Evolutionary conservation across 2,888 invertebrate genomes (phyloP), one percentile per base, ranked within the genome.

Genomic region (Sarcophaga subvicina): DNA sequence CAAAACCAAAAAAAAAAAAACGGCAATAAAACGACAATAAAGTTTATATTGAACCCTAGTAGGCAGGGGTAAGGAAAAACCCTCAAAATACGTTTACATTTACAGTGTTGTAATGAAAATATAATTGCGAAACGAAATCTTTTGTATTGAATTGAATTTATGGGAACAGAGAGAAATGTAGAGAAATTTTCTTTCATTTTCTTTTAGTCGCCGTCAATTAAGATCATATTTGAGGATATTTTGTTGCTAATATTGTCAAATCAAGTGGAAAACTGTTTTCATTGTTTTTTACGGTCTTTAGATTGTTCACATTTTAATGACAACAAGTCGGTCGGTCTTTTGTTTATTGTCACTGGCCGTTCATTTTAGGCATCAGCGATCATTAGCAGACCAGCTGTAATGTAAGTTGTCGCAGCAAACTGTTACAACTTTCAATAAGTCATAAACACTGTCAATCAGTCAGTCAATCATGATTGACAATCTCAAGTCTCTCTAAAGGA

Each of bases 221-320:
- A 12, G 25, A 72, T 22, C 37, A 14, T 22, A 64, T 78, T 63
- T 37, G 14, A 12, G 59, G 17, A 10, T 67, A 73, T 78, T 49
- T 37, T 37, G 8, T 37, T 66, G 11, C 14, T 12, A 63, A 59
- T 17, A 27, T 25, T 70, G 79, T 80, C 75, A 71, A 86, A 82
- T 80, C 82, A 71, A 62, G 22, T 66, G 22, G 70, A 83, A 86
- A 75, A 72, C 20, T 37, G 6, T 47, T 67, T 54, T 75, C 17
- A 62, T n/a, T 63, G 59, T 37, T 14, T 59, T 25, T 22, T 27
- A 47, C n/a, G 12, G 47, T 62, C 12, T 25, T 69, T 22, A 5
- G 59, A 72, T 79, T 87, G 79, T 82, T 84, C 84, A 75, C 67
- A 79, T 81, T 84, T 87, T 84, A 80, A 87, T 87, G 75, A 79